phyloP scores from a whole-genome alignment of 1,140 invertebrate species.

The Drosophila subpulchrella region DNA sequence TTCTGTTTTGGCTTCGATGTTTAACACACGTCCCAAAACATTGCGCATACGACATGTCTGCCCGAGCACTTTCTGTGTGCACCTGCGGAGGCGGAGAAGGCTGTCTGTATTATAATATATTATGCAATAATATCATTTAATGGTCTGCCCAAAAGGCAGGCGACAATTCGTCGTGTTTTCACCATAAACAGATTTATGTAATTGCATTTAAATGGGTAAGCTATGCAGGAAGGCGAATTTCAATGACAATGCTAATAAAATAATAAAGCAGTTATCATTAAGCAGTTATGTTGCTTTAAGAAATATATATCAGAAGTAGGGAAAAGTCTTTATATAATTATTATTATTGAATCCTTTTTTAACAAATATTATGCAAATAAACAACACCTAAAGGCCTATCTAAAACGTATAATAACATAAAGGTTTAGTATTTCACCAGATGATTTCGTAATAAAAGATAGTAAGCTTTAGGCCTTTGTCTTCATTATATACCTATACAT shows the following conservation, averaged over 20 bases:
- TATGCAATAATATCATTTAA: slow-evolving; percentile 44
- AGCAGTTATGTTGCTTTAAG: too few relatives aligned
- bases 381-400: neutral
- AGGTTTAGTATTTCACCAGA: too few relatives aligned
- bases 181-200: slow-evolving; percentile 36
- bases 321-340: too few relatives aligned
- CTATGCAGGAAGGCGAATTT: neutral
- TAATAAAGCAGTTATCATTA: too few relatives aligned
- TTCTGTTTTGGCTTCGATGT: slow-evolving; percentile 58
- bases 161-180: slow-evolving; percentile 46
- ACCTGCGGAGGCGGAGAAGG: slow-evolving; percentile 6
- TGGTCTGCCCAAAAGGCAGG: slow-evolving; percentile 7
- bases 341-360: too few relatives aligned
- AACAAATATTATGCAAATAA: too few relatives aligned
- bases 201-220: slow-evolving; percentile 17
- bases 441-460: too few relatives aligned
- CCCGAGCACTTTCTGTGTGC: slow-evolving; percentile 10
- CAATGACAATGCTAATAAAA: neutral
- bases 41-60: slow-evolving; percentile 65
- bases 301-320: too few relatives aligned
- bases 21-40: slow-evolving; percentile 62
- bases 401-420: neutral
- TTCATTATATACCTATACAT: too few relatives aligned
- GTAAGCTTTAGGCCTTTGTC: too few relatives aligned
- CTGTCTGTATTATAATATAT: neutral